phyloP scores from a whole-genome alignment of 2,888 invertebrate species.

The Polyommatus iphigenia region DNA sequence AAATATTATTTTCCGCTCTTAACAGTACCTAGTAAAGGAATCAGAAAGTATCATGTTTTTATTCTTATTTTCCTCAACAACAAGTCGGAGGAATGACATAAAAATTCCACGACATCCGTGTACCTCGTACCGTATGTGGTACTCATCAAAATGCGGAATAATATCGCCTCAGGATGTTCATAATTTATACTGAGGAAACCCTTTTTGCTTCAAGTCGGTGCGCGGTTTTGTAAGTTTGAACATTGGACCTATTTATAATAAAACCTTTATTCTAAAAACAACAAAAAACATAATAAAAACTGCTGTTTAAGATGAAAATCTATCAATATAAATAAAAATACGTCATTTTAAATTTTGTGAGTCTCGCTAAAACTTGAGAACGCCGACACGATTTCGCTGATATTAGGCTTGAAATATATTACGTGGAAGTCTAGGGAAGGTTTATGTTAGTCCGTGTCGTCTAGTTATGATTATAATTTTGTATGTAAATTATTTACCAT shows the following conservation, averaged over 20 bases:
- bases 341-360: too few species aligned
- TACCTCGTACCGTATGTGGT: conserved; percentile 39
- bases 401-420: too few species aligned
- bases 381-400: too few species aligned
- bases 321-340: too few species aligned
- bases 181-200: conserved; percentile 41
- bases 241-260: background rate
- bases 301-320: too few species aligned
- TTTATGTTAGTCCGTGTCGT: too few species aligned
- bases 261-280: background rate
- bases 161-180: conserved; percentile 40
- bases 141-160: conserved; percentile 41
- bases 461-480: too few species aligned
- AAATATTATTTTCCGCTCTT: background rate
- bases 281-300: background rate
- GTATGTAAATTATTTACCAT: too few species aligned
- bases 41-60: background rate
- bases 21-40: background rate
- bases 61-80: conserved; percentile 3
- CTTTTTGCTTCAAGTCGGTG: conserved; percentile 35
- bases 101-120: conserved; percentile 38
- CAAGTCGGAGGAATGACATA: conserved; percentile 10
- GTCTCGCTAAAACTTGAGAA: too few species aligned
- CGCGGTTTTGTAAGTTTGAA: conserved; percentile 6
- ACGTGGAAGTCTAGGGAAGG: too few species aligned